Conservation (phyloP, 1,140 invertebrate species). For the Hylaeus anthracinus region DNA sequence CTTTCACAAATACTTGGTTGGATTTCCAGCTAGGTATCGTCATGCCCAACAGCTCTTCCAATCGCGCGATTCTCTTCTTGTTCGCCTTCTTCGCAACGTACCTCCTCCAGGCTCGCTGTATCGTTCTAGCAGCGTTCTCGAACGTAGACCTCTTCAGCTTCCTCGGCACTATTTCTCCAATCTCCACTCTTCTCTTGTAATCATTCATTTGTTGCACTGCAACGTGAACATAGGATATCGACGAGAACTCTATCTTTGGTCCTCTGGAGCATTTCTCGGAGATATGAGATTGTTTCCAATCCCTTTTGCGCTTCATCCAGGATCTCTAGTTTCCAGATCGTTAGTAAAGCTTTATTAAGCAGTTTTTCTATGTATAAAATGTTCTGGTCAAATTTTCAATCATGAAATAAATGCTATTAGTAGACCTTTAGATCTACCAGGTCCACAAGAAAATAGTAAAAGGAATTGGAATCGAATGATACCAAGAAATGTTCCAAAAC, state of each 20-base stretch:
- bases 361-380: too few species aligned
- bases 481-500: too few species aligned
- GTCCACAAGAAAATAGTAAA: too few species aligned
- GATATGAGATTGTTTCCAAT: too few species aligned
- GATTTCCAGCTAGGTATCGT: constrained; percentile 74
- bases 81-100: constrained; percentile 70
- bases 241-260: neutral
- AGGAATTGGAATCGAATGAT: too few species aligned
- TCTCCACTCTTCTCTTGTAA: constrained; percentile 52
- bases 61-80: constrained; percentile 68
- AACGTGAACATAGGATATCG: neutral
- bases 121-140: constrained; percentile 72
- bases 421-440: too few species aligned
- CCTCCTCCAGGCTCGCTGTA: constrained; percentile 81
- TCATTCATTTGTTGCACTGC: constrained; percentile 37
- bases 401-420: too few species aligned
- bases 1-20: constrained; percentile 76
- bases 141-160: constrained; percentile 47
- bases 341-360: too few species aligned
- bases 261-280: too few species aligned
- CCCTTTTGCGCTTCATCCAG: too few species aligned
- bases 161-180: constrained; percentile 39
- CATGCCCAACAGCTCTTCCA: constrained; percentile 77
- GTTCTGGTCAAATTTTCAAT: too few species aligned
- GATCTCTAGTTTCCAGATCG: too few species aligned